Base-by-base conservation (phyloP, 92 coral and sea anemone genomes). In the Palythoa caribaeorum region DNA sequence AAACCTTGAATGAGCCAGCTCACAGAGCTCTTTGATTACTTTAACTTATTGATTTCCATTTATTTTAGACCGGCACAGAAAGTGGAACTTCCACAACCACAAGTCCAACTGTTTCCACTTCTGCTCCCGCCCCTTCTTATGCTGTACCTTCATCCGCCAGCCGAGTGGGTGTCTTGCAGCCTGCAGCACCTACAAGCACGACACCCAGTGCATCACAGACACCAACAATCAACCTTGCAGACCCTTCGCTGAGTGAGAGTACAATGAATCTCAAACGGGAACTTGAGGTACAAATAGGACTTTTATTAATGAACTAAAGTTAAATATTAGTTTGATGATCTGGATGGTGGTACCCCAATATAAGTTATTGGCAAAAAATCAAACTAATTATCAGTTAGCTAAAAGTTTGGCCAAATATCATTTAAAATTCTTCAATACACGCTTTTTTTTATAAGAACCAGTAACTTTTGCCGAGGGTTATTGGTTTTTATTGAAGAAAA, bases 181-280 rank as follows among this genome's bases (percentile, higher is more conserved):
- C 96, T 15, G 89, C 99, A 17, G 84, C 95, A 47, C 89, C 95
- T 13, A 87, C 96, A 44, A 92, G 88, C 77, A 86, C 66, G n/a
- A 16, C 96, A 39, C 89, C 94, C 13, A 83, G 90, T 15, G 75
- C 95, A 38, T 85, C 95, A 39, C 76, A 91, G 73, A 73, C 94
- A 66, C 66, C 93, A 52, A 85, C 96, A 7, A 84, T 81, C 35
- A 81, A 81, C 76, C 86, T 81, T 65, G 86, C 86, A 0, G 86
- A 81, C 40, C 76, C 86, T 1, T 51, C 44, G 3, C 94, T 97
- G 54, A 93, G 95, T 86, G 96, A 96, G 73, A 97, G 99, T 77
- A 95, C 98, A 48, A 87, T 96, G 62, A 93, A 97, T 76, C 98
- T 97, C 52, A 95, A 92, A 89, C 93, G 96, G 83, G 98, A 97